Evolutionary conservation across 2,797 vertebrate species (phyloP).

Genomic region (Leucoraja ocellata): DNA sequence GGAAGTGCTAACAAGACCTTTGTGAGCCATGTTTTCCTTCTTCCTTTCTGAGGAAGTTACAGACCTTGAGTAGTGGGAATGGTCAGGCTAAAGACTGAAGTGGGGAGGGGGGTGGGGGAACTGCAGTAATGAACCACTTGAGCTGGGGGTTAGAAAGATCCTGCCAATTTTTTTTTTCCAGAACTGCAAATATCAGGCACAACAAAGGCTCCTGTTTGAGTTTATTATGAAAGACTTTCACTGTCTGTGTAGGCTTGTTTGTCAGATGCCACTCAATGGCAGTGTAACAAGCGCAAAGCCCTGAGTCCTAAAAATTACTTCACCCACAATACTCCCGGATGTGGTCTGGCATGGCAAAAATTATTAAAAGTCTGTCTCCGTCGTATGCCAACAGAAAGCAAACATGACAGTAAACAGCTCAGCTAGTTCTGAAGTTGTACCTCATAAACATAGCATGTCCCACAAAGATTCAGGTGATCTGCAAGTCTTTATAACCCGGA

Average conservation of each 20-base stretch:
- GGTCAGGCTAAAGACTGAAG: conserved; percentile 84
- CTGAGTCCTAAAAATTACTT: conserved; percentile 97
- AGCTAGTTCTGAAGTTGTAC: neutral
- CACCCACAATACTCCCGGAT: conserved; percentile 84
- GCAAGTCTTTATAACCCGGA: neutral
- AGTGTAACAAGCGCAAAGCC: conserved; percentile 78
- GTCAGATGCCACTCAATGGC: conserved; percentile 99
- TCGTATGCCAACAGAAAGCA: neutral
- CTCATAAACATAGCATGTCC: neutral
- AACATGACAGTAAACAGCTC: neutral
- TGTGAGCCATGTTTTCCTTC: conserved; percentile 98
- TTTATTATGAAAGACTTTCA: conserved; percentile 97
- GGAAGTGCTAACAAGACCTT: conserved; percentile 99
- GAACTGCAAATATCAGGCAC: conserved; percentile 88
- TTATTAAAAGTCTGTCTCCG: neutral
- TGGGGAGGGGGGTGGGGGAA: conserved; percentile 68
- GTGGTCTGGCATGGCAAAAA: conserved; percentile 56
- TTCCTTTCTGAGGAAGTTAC: conserved; percentile 90
- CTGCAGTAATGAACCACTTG: conserved; percentile 99
- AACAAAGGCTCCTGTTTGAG: conserved; percentile 99
- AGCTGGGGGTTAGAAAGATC: conserved; percentile 86
- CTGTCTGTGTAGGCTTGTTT: conserved; percentile 86
- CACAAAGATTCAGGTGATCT: neutral
- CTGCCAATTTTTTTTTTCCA: conserved; percentile 82
- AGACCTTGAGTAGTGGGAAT: conserved; percentile 87